Percentiles rank a stretch among this genome's conserved stretches.
Conservation (phyloP, 2,113 vertebrate genomes). For the Erythrolamprus reginae region DNA sequence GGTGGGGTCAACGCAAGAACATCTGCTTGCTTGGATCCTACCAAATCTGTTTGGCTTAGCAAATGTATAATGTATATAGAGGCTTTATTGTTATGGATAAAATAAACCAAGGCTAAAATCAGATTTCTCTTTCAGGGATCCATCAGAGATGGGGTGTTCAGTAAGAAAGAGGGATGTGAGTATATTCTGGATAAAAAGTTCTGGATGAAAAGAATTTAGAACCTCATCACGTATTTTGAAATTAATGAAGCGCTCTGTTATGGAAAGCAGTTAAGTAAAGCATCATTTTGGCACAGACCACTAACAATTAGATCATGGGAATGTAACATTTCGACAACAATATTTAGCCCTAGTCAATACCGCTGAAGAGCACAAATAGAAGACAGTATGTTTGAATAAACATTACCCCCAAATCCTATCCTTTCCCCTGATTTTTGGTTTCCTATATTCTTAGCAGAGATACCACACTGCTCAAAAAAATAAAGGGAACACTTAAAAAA, state of each 20-base stretch:
- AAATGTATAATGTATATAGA: neutral
- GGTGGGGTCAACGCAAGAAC: neutral
- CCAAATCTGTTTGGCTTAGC: neutral
- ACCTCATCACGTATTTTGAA: neutral
- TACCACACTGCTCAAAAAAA: too few relatives aligned
- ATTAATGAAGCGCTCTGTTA: neutral
- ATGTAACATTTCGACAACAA: neutral
- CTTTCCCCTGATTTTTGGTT: neutral
- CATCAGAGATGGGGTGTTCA: neutral
- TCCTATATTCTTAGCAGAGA: neutral
- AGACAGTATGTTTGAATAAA: neutral
- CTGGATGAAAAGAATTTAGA: neutral
- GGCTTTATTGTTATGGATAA: neutral
- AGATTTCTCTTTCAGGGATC: neutral
- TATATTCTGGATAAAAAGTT: neutral
- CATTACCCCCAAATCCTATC: neutral
- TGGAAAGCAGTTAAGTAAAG: neutral
- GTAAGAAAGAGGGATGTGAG: neutral
- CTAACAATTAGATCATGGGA: neutral
- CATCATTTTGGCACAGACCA: neutral
- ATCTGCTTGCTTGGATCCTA: neutral
- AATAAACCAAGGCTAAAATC: neutral
- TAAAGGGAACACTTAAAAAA: too few relatives aligned
- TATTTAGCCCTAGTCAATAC: neutral
- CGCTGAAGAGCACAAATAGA: neutral